phyloP scores from a whole-genome alignment of 2,113 vertebrate species.

The Nematolebias whitei region DNA sequence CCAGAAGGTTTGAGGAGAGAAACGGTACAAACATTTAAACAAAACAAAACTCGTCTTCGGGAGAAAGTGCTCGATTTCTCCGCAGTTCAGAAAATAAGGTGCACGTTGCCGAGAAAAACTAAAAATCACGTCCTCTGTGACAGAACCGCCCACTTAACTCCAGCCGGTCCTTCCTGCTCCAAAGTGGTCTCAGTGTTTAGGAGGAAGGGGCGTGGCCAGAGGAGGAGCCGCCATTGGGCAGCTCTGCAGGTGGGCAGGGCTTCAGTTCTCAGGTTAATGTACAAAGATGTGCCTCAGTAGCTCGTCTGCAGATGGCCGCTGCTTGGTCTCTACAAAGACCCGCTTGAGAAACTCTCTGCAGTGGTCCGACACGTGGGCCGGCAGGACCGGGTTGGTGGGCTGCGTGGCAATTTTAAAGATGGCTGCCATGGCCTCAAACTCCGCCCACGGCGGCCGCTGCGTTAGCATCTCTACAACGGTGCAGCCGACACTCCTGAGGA shows the following conservation, averaged over 20 bases:
- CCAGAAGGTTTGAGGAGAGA: slow-evolving; percentile 32
- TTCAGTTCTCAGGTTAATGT: slow-evolving; percentile 83
- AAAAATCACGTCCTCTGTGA: slow-evolving; percentile 50
- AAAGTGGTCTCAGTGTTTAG: slow-evolving; percentile 31
- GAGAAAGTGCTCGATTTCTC: slow-evolving; percentile 59
- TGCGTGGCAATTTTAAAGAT: slow-evolving; percentile 99
- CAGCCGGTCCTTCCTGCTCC: slow-evolving; percentile 49
- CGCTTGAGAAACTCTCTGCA: slow-evolving; percentile 94
- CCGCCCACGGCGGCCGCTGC: slow-evolving; percentile 96
- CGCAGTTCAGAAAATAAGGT: slow-evolving; percentile 74
- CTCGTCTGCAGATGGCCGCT: slow-evolving; percentile 93
- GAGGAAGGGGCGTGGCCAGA: slow-evolving; percentile 46
- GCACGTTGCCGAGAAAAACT: slow-evolving; percentile 73
- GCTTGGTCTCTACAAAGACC: slow-evolving; percentile 96
- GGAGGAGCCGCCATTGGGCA: slow-evolving; percentile 47
- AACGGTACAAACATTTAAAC: slow-evolving; percentile 61
- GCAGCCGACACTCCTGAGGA: slow-evolving; percentile 92
- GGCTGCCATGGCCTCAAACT: slow-evolving; percentile 99
- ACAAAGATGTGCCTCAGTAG: slow-evolving; percentile 95
- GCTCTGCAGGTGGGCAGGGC: slow-evolving; percentile 37
- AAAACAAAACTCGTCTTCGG: slow-evolving; percentile 45
- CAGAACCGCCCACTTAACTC: slow-evolving; percentile 12
- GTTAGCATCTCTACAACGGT: slow-evolving; percentile 99
- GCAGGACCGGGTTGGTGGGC: slow-evolving; percentile 95
- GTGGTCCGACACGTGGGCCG: slow-evolving; percentile 93